phyloP scores from a whole-genome alignment of 2,797 vertebrate genomes.

The Hydrophis major region DNA sequence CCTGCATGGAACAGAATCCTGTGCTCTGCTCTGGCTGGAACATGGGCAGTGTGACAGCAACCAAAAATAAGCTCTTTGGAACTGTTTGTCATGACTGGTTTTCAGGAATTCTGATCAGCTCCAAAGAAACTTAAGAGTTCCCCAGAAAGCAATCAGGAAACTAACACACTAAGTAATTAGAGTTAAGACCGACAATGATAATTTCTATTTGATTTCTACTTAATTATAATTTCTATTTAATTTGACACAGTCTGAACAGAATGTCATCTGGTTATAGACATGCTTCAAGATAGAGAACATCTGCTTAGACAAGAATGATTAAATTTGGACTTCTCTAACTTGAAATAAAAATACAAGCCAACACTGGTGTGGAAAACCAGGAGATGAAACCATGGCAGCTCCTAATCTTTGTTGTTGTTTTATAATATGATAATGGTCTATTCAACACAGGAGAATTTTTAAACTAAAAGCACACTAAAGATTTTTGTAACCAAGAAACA shows the following conservation, averaged over 20 bases:
- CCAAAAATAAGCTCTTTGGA: background rate
- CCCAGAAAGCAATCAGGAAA: background rate
- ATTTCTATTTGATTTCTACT: background rate
- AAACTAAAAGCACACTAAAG: background rate
- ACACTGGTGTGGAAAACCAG: background rate
- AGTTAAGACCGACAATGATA: slow-evolving; percentile 1
- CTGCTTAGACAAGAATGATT: background rate
- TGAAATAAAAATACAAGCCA: slow-evolving; percentile 3
- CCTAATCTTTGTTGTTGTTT: background rate
- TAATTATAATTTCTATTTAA: slow-evolving; percentile 12
- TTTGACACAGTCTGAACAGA: slow-evolving; percentile 12
- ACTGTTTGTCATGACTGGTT: background rate
- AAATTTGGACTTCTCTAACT: background rate
- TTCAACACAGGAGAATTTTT: background rate
- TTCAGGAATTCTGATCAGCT: background rate
- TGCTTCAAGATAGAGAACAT: background rate
- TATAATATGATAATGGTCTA: background rate
- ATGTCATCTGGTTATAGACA: slow-evolving; percentile 11
- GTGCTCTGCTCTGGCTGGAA: background rate
- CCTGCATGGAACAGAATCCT: background rate
- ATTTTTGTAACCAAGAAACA: background rate
- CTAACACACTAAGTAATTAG: background rate
- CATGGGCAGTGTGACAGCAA: background rate
- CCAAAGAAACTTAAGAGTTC: background rate
- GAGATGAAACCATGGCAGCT: background rate